Evolutionary conservation across 2,113 vertebrate species (phyloP).

Genomic region (Apus apus): DNA sequence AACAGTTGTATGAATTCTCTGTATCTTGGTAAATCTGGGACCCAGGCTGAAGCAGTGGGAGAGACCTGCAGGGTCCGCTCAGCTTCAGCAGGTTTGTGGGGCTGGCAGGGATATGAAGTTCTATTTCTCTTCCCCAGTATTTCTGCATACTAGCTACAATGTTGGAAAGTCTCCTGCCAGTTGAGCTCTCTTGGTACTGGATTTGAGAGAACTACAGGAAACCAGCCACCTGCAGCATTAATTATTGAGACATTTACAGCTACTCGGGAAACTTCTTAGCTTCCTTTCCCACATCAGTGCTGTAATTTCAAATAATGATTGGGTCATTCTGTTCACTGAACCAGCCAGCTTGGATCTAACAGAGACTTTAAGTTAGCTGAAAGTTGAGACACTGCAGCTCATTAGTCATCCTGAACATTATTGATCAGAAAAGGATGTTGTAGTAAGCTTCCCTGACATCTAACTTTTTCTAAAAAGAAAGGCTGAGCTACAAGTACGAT

Average conservation of each 20-base stretch:
- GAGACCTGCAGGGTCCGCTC: background rate
- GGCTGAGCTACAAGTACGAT: background rate
- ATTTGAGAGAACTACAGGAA: background rate
- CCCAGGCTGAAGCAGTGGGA: background rate
- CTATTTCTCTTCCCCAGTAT: background rate
- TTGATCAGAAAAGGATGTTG: conserved; percentile 19
- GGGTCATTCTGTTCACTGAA: background rate
- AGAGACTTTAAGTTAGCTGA: background rate
- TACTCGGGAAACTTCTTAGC: background rate
- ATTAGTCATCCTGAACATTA: background rate
- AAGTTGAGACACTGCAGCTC: background rate
- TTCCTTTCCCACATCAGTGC: background rate
- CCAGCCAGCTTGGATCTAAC: background rate
- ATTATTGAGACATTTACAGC: conserved; percentile 14
- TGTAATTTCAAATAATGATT: conserved; percentile 8
- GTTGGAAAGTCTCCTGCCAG: background rate
- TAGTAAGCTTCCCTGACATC: background rate
- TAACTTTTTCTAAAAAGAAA: background rate
- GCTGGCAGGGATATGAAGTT: background rate
- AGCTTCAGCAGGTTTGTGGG: background rate
- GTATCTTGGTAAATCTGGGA: background rate
- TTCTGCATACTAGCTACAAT: background rate
- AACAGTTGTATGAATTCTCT: background rate
- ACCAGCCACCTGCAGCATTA: conserved; percentile 1
- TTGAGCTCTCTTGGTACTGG: background rate